Evolutionary conservation across 2,113 vertebrate species (phyloP).

Genomic region (Zingel zingel): DNA sequence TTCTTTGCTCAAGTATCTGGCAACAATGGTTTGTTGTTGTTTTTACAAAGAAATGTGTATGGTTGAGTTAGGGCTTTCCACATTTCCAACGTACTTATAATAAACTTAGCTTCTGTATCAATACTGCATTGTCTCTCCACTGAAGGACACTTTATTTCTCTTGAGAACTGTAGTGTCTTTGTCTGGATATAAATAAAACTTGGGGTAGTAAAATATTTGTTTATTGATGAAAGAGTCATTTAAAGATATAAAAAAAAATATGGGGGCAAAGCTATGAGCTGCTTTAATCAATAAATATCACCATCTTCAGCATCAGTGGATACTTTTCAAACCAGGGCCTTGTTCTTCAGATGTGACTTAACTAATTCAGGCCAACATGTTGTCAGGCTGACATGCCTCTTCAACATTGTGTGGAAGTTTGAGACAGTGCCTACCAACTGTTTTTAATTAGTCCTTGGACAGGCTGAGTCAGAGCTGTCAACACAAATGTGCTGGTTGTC

Average conservation of each 20-base stretch:
- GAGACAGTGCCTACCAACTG: too few relatives aligned
- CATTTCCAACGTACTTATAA: not conserved
- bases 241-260: not conserved
- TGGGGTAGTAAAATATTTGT: not conserved
- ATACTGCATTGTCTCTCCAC: not conserved
- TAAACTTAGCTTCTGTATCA: not conserved
- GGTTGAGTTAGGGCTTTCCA: not conserved
- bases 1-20: not conserved
- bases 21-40: not conserved
- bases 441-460: too few relatives aligned
- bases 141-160: not conserved
- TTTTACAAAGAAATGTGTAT: not conserved
- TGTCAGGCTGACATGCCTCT: too few relatives aligned
- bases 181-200: too few relatives aligned
- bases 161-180: not conserved
- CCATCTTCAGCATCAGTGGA: not conserved
- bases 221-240: not conserved
- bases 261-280: not conserved
- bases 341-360: not conserved
- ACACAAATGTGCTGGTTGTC: too few relatives aligned
- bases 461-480: too few relatives aligned
- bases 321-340: not conserved
- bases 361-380: not conserved
- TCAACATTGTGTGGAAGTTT: too few relatives aligned
- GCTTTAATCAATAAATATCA: not conserved